Percentiles rank a stretch among this genome's conserved stretches.
Conservation (phyloP, 2,113 vertebrate species). For the Leptobrachium leishanense region DNA sequence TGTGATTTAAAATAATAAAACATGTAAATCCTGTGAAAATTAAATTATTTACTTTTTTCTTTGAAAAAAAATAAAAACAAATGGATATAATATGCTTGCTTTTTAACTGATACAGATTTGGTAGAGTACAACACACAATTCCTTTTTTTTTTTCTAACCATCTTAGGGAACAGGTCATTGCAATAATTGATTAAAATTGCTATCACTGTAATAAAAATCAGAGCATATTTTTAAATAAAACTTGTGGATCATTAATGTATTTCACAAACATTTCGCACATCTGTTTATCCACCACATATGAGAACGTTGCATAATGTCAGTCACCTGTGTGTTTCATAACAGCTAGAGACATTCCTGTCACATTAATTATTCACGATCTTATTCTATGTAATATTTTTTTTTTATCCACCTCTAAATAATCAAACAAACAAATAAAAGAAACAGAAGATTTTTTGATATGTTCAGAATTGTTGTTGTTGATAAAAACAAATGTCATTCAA, state of each 20-base stretch:
- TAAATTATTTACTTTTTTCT: slow-evolving; percentile 78
- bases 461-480: slow-evolving; percentile 63
- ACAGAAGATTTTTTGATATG: slow-evolving; percentile 71
- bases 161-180: slow-evolving; percentile 96
- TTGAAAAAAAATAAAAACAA: slow-evolving; percentile 70
- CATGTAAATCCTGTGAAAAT: slow-evolving; percentile 93
- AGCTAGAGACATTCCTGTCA: slow-evolving; percentile 72
- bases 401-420: slow-evolving; percentile 76
- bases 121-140: slow-evolving; percentile 87
- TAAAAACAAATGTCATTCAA: slow-evolving; percentile 47
- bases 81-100: slow-evolving; percentile 89
- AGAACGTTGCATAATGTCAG: slow-evolving; percentile 67
- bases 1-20: slow-evolving; percentile 83
- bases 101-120: slow-evolving; percentile 95
- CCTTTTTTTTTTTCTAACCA: slow-evolving; percentile 98
- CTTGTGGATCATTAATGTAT: slow-evolving; percentile 68
- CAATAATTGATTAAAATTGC: slow-evolving; percentile 96
- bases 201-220: slow-evolving; percentile 90
- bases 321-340: slow-evolving; percentile 69
- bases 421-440: slow-evolving; percentile 74
- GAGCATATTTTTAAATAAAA: slow-evolving; percentile 76
- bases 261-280: slow-evolving; percentile 62
- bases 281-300: slow-evolving; percentile 76
- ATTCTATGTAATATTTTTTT: slow-evolving; percentile 78
- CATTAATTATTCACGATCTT: slow-evolving; percentile 77